phyloP scores from a whole-genome alignment of 2,888 invertebrate genomes.

The Bedellia somnulentella region DNA sequence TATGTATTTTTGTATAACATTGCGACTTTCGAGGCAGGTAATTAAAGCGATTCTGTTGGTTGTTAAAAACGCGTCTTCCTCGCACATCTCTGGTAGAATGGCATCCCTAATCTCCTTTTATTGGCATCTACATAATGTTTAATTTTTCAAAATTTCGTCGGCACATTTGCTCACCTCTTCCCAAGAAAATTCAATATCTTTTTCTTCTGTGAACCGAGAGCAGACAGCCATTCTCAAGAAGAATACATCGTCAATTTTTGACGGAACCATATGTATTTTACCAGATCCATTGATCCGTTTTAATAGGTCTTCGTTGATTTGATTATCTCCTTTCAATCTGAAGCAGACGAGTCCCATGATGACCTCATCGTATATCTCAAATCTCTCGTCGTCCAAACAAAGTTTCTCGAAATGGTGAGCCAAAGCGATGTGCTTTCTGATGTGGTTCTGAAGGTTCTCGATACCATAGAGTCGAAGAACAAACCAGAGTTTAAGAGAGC shows the following conservation, averaged over 20 bases:
- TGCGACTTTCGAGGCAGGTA: no score
- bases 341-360: constrained; percentile 97
- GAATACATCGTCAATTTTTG: constrained; percentile 80
- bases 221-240: constrained; percentile 91
- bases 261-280: constrained; percentile 90
- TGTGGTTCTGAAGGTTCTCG: constrained; percentile 82
- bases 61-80: no score
- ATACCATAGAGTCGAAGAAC: constrained; percentile 88
- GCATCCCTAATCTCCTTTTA: no score
- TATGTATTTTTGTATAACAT: no score
- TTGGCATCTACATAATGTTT: neutral
- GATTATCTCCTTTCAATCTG: constrained; percentile 83
- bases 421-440: constrained; percentile 81
- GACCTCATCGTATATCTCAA: constrained; percentile 88
- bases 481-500: constrained; percentile 94
- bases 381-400: constrained; percentile 75
- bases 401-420: constrained; percentile 86
- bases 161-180: constrained; percentile 78
- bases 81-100: no score
- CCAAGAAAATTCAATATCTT: constrained; percentile 86
- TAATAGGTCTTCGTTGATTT: constrained; percentile 77
- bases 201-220: constrained; percentile 77
- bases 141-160: constrained; percentile 61
- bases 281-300: constrained; percentile 87
- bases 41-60: no score